Evolutionary conservation across 2,888 invertebrate species (phyloP), one percentile per base, ranked within the genome.

Genomic region (Cantharis rufa): DNA sequence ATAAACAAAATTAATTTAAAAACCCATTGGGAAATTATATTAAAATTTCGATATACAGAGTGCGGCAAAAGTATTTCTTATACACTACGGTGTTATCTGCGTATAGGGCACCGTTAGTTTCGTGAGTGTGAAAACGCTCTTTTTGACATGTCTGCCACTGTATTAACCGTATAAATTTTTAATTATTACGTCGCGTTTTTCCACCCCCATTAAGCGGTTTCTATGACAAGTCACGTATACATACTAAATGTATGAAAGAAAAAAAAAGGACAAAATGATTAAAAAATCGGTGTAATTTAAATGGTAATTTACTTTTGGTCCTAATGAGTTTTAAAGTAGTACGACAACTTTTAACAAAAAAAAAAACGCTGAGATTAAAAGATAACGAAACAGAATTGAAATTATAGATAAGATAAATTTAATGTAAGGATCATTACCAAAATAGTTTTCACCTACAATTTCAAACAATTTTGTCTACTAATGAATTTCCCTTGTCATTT

Each of bases 401-500:
- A 48, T 13, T 48, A 13, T 48, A 48, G 48, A 48, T 48, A n/a
- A 48, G 48, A 48, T 66, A 21, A 64, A 21, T 66, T 64, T 66
- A 66, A 66, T 66, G 64, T 9, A 24, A 66, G 24, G 64, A 48
- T 66, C 64, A 66, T 66, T 66, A 66, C 64, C 24, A 24, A 21
- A 66, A 66, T 66, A 66, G 64, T 66, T 66, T 66, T 66, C 64
- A 66, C 64, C 21, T 66, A 66, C 64, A 66, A 66, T 74, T 63
- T 16, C 48, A 48, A 48, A 48, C 48, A 48, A 62, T 74, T 63
- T 16, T 69, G 63, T 66, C 70, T 70, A 63, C 70, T 76, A 64
- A 72, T 76, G 72, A 76, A 76, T 76, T 76, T 75, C 70, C 70
- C 75, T 75, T 72, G 72, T 77, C 74, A 74, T 71, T 74, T 77